A percentile compares a stretch with the other conserved stretches of the same genome.
These are phyloP conservation scores for Gerosis bhagava DNA, from an alignment of 2,888 invertebrate species.

Conservation along the genomic window DNA sequence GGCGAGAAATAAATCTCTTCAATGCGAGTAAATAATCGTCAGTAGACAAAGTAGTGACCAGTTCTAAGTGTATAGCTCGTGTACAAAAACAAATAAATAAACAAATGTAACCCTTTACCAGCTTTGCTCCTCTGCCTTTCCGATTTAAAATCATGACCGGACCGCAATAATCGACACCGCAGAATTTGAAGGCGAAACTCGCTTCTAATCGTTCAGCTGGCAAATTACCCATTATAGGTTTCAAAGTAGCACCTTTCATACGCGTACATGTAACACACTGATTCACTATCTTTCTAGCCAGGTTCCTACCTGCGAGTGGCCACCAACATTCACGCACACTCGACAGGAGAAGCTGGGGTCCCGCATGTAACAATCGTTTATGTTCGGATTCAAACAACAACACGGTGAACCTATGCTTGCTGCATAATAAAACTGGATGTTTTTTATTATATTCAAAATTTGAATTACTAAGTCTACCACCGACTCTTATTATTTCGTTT, in stretches of 20 bases:
- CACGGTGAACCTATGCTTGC: neutral
- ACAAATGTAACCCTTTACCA: neutral
- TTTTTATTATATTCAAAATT: neutral
- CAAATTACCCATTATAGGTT: neutral
- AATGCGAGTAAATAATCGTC: slow-evolving; percentile 1
- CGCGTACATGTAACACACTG: neutral
- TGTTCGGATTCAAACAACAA: neutral
- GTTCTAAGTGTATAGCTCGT: neutral
- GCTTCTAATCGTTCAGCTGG: neutral
- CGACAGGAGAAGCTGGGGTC: neutral
- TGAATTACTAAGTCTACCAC: neutral
- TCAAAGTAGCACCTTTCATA: neutral
- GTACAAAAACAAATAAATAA: slow-evolving; percentile 1
- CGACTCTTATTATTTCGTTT: neutral
- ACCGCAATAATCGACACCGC: neutral
- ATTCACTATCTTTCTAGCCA: neutral
- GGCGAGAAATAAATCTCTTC: neutral
- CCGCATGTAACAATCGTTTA: neutral
- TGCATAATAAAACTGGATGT: neutral
- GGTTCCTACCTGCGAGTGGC: neutral
- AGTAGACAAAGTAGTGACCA: neutral
- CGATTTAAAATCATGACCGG: neutral
- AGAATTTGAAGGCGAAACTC: neutral
- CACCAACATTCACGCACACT: neutral
- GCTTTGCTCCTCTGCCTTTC: neutral